A percentile compares a stretch with the other conserved stretches of the same genome.
phyloP scores from a whole-genome alignment of 2,888 invertebrate genomes.

The Strigamia crassipes region DNA sequence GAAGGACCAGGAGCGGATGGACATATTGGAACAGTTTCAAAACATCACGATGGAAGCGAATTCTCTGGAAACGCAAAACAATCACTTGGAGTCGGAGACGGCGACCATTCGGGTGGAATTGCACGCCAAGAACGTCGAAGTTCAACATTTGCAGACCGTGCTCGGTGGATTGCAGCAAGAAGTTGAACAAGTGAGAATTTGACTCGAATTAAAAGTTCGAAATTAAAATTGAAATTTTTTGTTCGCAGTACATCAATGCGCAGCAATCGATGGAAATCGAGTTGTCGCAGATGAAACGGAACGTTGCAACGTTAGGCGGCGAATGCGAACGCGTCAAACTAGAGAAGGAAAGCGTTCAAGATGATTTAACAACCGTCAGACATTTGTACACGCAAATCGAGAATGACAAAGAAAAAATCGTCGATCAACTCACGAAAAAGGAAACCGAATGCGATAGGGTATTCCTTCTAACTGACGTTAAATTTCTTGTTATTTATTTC shows the following conservation, averaged over 20 bases:
- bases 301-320: slow-evolving; percentile 57
- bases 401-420: slow-evolving; percentile 57
- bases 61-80: slow-evolving; percentile 57
- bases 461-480: neutral
- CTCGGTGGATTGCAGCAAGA: slow-evolving; percentile 54
- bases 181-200: slow-evolving; percentile 48
- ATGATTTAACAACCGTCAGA: slow-evolving; percentile 57
- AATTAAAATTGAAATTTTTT: slow-evolving; percentile 10
- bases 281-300: slow-evolving; percentile 55
- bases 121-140: slow-evolving; percentile 58
- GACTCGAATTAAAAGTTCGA: neutral
- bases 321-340: slow-evolving; percentile 55
- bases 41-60: slow-evolving; percentile 58
- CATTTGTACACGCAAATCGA: slow-evolving; percentile 59
- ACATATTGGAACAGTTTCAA: slow-evolving; percentile 56
- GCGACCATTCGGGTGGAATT: slow-evolving; percentile 58
- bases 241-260: slow-evolving; percentile 48
- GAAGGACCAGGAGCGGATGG: slow-evolving; percentile 50
- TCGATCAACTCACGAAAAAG: slow-evolving; percentile 57
- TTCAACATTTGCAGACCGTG: slow-evolving; percentile 56
- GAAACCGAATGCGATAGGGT: slow-evolving; percentile 59
- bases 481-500: neutral
- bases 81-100: slow-evolving; percentile 59
- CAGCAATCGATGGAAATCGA: slow-evolving; percentile 50
- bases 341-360: slow-evolving; percentile 57